Evolutionary conservation across 1,140 invertebrate genomes (phyloP).

Genomic region (Zaprionus inermis): DNA sequence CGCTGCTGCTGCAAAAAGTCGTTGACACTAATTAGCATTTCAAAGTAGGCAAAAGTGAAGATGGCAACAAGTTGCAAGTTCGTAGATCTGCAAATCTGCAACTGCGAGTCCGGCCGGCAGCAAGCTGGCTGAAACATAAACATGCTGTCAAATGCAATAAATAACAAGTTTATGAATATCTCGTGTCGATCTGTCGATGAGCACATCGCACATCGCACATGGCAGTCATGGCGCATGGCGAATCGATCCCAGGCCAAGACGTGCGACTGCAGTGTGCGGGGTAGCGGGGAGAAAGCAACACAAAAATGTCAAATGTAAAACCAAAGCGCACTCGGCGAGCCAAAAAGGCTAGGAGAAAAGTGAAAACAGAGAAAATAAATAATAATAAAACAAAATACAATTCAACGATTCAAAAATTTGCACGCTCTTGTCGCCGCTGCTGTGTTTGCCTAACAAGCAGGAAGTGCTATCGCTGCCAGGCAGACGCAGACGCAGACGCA

Average conservation of each 20-base stretch:
- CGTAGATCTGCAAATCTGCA: background rate
- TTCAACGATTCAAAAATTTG: conserved; percentile 7
- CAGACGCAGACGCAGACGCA: background rate
- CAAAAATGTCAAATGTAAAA: conserved; percentile 6
- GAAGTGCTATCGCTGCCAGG: background rate
- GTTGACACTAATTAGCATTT: conserved; percentile 12
- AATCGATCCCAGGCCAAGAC: no score
- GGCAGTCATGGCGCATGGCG: background rate
- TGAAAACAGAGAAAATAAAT: conserved; percentile 2
- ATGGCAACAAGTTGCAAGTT: conserved; percentile 2
- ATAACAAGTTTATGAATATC: conserved; percentile 10
- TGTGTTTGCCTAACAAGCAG: conserved; percentile 12
- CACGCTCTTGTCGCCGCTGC: conserved; percentile 1
- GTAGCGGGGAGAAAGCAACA: background rate
- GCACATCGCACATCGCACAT: conserved; percentile 2
- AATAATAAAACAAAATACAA: background rate
- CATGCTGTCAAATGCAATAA: conserved; percentile 10
- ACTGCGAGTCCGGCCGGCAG: background rate
- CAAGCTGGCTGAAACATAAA: conserved; percentile 2
- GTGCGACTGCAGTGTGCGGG: no score
- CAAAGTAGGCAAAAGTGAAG: conserved; percentile 2
- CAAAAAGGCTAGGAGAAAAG: background rate
- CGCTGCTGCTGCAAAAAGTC: conserved; percentile 1
- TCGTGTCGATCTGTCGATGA: conserved; percentile 4
- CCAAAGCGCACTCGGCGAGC: background rate